Conservation (phyloP, 2,797 vertebrate species). For the Benthosema pterotum region DNA sequence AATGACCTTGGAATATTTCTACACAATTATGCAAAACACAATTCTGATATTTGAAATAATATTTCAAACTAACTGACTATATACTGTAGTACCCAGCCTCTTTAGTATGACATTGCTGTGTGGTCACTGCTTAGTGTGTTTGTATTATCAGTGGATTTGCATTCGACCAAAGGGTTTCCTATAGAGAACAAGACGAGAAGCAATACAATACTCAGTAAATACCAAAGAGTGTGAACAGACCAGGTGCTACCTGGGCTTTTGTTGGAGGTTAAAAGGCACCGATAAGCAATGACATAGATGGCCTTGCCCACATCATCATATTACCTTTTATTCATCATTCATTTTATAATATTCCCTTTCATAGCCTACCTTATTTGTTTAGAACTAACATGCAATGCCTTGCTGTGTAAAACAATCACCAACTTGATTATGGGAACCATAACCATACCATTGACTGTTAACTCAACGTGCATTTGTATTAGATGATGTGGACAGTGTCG, state of each 20-base stretch:
- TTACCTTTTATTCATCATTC: slow-evolving; percentile 31
- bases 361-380: slow-evolving; percentile 24
- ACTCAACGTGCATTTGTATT: slow-evolving; percentile 8
- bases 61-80: background rate
- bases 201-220: slow-evolving; percentile 48
- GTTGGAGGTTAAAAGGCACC: slow-evolving; percentile 44
- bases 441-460: slow-evolving; percentile 8
- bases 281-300: slow-evolving; percentile 31
- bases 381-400: slow-evolving; percentile 20
- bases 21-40: background rate
- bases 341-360: slow-evolving; percentile 9
- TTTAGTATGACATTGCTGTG: slow-evolving; percentile 8
- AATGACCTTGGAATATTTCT: background rate
- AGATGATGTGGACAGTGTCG: background rate
- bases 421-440: slow-evolving; percentile 5
- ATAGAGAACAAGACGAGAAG: slow-evolving; percentile 6
- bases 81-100: no score
- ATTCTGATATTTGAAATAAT: slow-evolving; percentile 83
- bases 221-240: slow-evolving; percentile 50
- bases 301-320: slow-evolving; percentile 23
- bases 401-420: slow-evolving; percentile 6
- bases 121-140: slow-evolving; percentile 21
- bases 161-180: slow-evolving; percentile 4
- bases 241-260: slow-evolving; percentile 63
- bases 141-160: slow-evolving; percentile 18